These are phyloP conservation scores for Alaudala cheleensis DNA, from an alignment of 2,113 vertebrate species.

Conservation along the genomic window DNA sequence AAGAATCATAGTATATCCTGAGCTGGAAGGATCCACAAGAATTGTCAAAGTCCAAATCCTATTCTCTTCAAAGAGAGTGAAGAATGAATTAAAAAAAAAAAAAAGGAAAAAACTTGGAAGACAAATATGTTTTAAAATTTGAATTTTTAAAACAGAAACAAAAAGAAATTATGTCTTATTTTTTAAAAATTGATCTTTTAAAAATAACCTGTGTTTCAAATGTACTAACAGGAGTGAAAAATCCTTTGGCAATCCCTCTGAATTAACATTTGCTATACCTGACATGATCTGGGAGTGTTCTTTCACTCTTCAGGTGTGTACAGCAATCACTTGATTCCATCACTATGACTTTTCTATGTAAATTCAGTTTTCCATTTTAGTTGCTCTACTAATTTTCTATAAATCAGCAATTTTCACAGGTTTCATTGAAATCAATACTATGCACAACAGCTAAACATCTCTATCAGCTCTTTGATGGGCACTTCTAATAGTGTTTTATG, in stretches of 20 bases:
- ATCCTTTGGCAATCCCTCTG: not conserved
- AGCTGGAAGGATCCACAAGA: not conserved
- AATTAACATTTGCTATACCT: not conserved
- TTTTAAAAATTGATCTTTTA: not conserved
- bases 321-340: not conserved
- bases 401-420: not conserved
- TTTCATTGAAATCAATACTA: not conserved
- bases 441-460: not conserved
- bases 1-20: not conserved
- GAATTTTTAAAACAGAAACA: not conserved
- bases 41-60: not conserved
- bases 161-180: not conserved
- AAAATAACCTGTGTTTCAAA: not conserved
- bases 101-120: not conserved
- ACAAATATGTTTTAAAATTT: not conserved
- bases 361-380: not conserved
- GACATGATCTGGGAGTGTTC: not conserved
- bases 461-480: not conserved
- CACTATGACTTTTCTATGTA: not conserved
- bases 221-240: not conserved
- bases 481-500: not conserved
- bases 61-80: not conserved
- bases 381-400: not conserved
- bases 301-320: not conserved
- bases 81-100: not conserved